A percentile compares a stretch with the other conserved stretches of the same genome.
phyloP scores from a whole-genome alignment of 2,113 vertebrate species.

The Lamprologus speciosus region DNA sequence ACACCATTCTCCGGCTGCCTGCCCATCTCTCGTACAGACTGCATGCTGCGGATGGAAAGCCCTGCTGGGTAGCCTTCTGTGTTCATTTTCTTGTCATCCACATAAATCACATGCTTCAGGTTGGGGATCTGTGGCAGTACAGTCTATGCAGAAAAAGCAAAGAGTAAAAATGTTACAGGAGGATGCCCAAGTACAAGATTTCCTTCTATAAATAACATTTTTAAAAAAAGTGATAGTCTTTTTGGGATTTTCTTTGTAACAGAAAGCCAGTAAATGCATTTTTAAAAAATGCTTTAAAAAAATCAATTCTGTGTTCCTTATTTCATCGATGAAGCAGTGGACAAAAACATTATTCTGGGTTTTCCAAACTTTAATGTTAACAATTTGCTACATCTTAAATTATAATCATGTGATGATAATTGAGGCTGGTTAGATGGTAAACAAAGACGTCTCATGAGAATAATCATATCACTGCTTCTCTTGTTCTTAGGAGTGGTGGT shows the following conservation, averaged over 20 bases:
- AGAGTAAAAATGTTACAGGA: neutral
- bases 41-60: slow-evolving; percentile 83
- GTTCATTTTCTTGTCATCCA: slow-evolving; percentile 80
- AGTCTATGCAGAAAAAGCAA: slow-evolving; percentile 58
- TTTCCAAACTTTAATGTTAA: neutral
- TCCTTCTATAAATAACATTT: neutral
- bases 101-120: slow-evolving; percentile 88
- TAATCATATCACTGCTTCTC: neutral
- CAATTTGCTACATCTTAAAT: neutral
- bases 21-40: slow-evolving; percentile 83
- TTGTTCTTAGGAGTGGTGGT: neutral
- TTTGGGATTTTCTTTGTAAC: neutral
- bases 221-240: fast-evolving
- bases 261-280: neutral
- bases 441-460: neutral
- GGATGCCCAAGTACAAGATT: neutral
- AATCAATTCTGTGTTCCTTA: neutral
- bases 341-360: neutral
- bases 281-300: neutral
- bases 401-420: neutral
- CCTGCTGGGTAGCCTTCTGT: slow-evolving; percentile 79
- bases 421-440: neutral
- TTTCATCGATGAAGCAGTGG: neutral
- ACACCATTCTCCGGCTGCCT: slow-evolving; percentile 85
- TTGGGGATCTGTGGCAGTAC: slow-evolving; percentile 74